Conservation (phyloP, 1,140 invertebrate species). For the Chironomus striatipennis region DNA sequence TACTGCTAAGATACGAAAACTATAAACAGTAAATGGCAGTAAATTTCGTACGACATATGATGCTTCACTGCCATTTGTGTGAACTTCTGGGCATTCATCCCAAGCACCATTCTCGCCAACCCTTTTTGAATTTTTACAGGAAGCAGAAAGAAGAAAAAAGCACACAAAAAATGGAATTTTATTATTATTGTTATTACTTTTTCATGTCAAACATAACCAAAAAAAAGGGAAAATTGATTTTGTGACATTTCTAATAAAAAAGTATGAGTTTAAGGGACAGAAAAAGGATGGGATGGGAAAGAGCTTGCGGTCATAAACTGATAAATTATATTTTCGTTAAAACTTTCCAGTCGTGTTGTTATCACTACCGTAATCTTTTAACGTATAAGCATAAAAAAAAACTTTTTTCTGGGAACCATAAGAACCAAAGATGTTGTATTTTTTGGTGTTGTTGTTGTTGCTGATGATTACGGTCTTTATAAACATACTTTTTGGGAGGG, state of each 20-base stretch:
- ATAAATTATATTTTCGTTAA: background rate
- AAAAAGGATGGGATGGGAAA: background rate
- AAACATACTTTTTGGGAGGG: too few species aligned
- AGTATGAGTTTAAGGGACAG: background rate
- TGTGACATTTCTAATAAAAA: background rate
- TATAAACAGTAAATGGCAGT: conserved; percentile 65
- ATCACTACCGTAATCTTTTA: background rate
- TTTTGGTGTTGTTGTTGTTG: background rate
- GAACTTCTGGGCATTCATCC: conserved; percentile 52
- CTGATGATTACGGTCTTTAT: background rate
- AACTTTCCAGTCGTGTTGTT: background rate
- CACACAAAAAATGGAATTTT: background rate
- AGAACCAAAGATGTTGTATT: background rate
- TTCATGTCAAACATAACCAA: too few species aligned
- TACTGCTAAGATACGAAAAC: conserved; percentile 61
- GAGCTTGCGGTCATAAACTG: conserved; percentile 11
- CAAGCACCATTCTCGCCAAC: conserved; percentile 57
- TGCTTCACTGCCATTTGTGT: conserved; percentile 56
- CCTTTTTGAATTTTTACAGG: conserved; percentile 42
- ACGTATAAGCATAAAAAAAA: conserved; percentile 1
- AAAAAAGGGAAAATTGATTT: background rate
- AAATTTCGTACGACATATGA: conserved; percentile 55
- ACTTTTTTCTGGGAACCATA: background rate
- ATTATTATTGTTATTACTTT: too few species aligned
- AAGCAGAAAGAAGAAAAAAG: conserved; percentile 22